Conservation (phyloP, 2,888 invertebrate species). For the Aquatica leii region DNA sequence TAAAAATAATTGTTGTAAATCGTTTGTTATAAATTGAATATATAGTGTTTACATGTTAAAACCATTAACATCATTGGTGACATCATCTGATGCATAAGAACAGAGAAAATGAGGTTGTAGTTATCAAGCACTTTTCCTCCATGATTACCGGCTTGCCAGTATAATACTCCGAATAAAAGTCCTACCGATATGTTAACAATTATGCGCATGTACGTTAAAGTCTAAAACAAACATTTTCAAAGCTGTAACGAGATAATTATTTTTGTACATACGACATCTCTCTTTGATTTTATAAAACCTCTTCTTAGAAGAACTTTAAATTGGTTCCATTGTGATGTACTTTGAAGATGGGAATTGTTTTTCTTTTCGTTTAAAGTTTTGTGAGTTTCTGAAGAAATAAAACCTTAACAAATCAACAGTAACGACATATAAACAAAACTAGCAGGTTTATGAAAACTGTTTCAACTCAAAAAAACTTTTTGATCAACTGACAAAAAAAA, state of each 20-base stretch:
- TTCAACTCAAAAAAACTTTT: no score
- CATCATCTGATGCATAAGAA: conserved; percentile 93
- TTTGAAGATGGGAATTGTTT: conserved; percentile 66
- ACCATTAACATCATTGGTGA: conserved; percentile 91
- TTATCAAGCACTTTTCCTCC: conserved; percentile 82
- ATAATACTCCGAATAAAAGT: conserved; percentile 78
- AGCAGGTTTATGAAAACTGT: no score
- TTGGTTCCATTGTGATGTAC: conserved; percentile 77
- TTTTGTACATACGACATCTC: conserved; percentile 70
- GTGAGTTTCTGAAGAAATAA: conserved; percentile 63
- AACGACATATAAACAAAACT: no score
- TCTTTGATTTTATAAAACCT: conserved; percentile 76
- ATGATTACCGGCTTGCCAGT: conserved; percentile 77
- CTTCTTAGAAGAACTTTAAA: conserved; percentile 73
- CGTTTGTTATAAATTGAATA: background rate
- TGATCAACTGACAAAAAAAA: no score
- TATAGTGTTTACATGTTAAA: conserved; percentile 75
- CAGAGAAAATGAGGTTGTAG: conserved; percentile 88
- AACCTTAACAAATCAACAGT: no score
- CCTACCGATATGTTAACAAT: conserved; percentile 79
- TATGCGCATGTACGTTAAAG: conserved; percentile 79
- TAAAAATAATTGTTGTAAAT: conserved; percentile 54
- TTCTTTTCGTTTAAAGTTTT: conserved; percentile 60
- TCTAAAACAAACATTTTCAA: conserved; percentile 62
- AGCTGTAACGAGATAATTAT: conserved; percentile 1